A percentile compares a stretch with the other conserved stretches of the same genome.
These are phyloP conservation scores for Aphelenchoides fujianensis DNA, from an alignment of 1,140 invertebrate genomes.

Conservation along the genomic window DNA sequence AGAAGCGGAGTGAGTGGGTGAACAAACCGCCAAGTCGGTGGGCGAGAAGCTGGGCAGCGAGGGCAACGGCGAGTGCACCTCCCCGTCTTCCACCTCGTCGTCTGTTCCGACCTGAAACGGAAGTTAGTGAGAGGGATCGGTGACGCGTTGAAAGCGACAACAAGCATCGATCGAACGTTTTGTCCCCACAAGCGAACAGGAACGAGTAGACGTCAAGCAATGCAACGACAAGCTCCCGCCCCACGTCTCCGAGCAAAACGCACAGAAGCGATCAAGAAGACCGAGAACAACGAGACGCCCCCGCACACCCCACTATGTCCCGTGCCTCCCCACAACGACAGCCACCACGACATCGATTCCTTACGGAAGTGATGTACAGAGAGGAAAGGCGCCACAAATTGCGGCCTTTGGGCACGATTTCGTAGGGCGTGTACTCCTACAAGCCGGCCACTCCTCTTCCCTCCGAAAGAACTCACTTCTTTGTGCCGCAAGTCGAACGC, in stretches of 20 bases:
- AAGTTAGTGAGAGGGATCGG: too few species aligned
- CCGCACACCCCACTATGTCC: too few species aligned
- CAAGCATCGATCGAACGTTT: too few species aligned
- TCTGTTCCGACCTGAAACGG: slow-evolving; percentile 1
- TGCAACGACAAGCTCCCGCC: too few species aligned
- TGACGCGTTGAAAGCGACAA: too few species aligned
- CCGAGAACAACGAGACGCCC: too few species aligned
- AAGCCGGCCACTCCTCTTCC: not conserved
- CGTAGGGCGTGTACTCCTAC: slow-evolving; percentile 22
- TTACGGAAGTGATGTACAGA: slow-evolving; percentile 31
- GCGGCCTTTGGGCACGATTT: slow-evolving; percentile 9
- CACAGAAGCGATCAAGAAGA: too few species aligned
- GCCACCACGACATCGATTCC: too few species aligned
- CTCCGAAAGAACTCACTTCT: slow-evolving; percentile 19
- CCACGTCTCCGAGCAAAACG: too few species aligned
- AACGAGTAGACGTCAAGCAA: too few species aligned
- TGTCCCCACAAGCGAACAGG: too few species aligned
- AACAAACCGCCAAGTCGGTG: slow-evolving; percentile 26
- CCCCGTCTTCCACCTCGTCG: not conserved
- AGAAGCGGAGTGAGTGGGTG: not conserved
- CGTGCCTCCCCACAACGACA: too few species aligned
- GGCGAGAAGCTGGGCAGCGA: slow-evolving; percentile 17
- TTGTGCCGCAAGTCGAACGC: slow-evolving; percentile 27
- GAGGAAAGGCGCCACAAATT: slow-evolving; percentile 26
- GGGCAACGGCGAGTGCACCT: not conserved